Percentiles rank a stretch among this genome's conserved stretches.
Conservation (phyloP, 2,113 vertebrate genomes). For the Mus pahari region DNA sequence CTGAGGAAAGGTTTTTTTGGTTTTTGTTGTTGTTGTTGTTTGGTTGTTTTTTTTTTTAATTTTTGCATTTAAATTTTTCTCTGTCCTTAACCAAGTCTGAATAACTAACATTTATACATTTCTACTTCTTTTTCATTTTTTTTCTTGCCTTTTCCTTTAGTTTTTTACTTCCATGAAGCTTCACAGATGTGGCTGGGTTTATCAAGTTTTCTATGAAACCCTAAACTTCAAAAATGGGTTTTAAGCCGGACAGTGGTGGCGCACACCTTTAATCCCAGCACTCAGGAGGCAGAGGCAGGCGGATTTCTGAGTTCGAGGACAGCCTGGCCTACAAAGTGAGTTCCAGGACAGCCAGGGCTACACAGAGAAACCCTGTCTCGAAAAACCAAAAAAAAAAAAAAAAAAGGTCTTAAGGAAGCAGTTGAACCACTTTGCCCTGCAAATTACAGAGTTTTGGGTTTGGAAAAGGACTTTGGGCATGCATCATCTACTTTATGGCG, state of each 20-base stretch:
- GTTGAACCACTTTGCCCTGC: neutral
- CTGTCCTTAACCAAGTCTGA: slow-evolving; percentile 50
- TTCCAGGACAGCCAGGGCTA: no score
- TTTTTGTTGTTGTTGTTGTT: no score
- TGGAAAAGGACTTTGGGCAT: slow-evolving; percentile 11
- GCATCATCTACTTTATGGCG: neutral
- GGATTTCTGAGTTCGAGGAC: no score
- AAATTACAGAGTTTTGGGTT: slow-evolving; percentile 57
- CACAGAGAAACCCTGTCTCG: no score
- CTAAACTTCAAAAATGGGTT: neutral
- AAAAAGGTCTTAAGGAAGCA: slow-evolving; percentile 22
- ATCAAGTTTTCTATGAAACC: neutral
- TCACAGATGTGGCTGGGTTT: neutral
- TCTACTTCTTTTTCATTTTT: neutral
- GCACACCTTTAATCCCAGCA: no score
- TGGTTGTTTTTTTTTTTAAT: no score
- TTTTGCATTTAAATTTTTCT: slow-evolving; percentile 68
- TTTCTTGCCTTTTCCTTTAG: neutral
- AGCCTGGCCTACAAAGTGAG: no score
- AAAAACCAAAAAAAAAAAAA: no score
- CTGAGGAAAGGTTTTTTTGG: slow-evolving; percentile 46
- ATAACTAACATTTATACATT: neutral
- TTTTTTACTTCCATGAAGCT: neutral
- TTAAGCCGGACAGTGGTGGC: no score
- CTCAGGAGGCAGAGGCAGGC: no score